Conservation (phyloP, 2,113 vertebrate species). For the Microcebus jonahi region DNA sequence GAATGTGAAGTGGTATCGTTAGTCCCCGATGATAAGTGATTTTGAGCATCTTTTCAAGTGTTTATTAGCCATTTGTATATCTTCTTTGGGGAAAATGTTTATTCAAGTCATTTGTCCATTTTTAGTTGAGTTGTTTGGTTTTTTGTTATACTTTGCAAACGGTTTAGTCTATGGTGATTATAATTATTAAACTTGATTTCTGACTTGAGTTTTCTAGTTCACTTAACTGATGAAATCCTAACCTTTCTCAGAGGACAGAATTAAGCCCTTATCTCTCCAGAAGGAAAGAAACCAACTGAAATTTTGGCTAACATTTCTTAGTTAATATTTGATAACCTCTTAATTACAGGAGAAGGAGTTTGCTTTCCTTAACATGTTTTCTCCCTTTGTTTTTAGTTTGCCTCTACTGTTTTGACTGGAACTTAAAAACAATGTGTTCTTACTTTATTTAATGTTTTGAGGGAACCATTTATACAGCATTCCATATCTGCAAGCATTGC, state of each 20-base stretch:
- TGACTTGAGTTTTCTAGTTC: not conserved
- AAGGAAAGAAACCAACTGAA: conserved; percentile 8
- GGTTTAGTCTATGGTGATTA: not conserved
- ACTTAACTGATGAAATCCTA: not conserved
- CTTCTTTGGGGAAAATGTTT: not conserved
- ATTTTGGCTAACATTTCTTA: not conserved
- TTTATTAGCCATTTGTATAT: not conserved
- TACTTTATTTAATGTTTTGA: conserved; percentile 5
- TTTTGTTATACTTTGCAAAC: not conserved
- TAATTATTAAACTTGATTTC: not conserved
- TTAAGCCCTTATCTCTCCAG: not conserved
- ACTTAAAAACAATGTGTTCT: not conserved
- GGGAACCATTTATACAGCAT: not conserved
- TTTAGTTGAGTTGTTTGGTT: not conserved
- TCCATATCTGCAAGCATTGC: not conserved
- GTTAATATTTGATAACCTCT: not conserved
- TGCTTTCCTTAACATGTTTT: not conserved
- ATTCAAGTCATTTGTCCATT: not conserved
- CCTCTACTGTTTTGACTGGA: not conserved
- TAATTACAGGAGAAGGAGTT: not conserved
- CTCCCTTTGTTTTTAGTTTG: conserved; percentile 2
- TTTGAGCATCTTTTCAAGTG: not conserved
- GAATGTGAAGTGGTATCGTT: not conserved
- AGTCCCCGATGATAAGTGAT: not conserved
- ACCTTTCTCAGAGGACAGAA: not conserved